These are phyloP conservation scores for Neolamprologus tretocephalus DNA, from an alignment of 2,113 vertebrate genomes.

Conservation along the genomic window DNA sequence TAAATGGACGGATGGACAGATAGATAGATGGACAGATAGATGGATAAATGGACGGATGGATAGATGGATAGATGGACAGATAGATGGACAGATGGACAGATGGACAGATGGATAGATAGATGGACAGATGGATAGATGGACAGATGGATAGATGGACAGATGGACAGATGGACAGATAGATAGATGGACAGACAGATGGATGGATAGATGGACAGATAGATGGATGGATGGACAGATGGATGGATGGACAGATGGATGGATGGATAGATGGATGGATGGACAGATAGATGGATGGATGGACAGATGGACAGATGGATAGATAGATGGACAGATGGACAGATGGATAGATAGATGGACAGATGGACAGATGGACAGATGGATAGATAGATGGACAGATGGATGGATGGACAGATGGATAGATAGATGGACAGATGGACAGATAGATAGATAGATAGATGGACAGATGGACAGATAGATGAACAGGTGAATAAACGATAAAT, in stretches of 20 bases:
- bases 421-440: accelerated
- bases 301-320: accelerated
- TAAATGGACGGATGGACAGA: accelerated
- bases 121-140: accelerated
- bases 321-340: accelerated
- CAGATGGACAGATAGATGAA: accelerated
- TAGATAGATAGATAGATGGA: no score
- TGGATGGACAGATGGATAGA: accelerated
- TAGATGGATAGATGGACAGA: accelerated
- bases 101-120: accelerated
- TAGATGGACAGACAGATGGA: accelerated
- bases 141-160: accelerated
- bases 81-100: accelerated
- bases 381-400: accelerated
- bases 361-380: accelerated
- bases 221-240: accelerated
- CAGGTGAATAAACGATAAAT: not conserved
- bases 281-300: accelerated
- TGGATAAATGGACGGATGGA: accelerated
- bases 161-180: accelerated
- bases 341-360: accelerated
- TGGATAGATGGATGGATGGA: accelerated
- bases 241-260: accelerated
- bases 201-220: accelerated
- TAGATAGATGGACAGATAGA: no score